A percentile compares a stretch with the other conserved stretches of the same genome.
phyloP scores from a whole-genome alignment of 2,797 vertebrate genomes.

The Sebastes taczanowskii region DNA sequence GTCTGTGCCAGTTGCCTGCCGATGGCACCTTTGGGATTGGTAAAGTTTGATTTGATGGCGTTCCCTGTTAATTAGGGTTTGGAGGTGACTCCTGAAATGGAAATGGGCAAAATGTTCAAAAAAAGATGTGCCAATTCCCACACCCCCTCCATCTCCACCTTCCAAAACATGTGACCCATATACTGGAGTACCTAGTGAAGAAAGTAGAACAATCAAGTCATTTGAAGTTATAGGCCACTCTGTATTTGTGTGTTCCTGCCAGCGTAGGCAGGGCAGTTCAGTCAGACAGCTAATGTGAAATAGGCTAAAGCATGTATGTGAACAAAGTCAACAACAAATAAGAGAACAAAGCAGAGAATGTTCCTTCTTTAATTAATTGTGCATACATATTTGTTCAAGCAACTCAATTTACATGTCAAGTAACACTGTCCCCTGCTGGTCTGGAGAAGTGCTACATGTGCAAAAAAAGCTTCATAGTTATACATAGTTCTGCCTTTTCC shows the following conservation, averaged over 20 bases:
- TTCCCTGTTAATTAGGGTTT: slow-evolving; percentile 82
- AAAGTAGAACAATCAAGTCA: slow-evolving; percentile 79
- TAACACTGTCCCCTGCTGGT: slow-evolving; percentile 76
- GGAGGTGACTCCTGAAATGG: slow-evolving; percentile 80
- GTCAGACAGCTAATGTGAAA: slow-evolving; percentile 65
- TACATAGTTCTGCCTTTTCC: not conserved
- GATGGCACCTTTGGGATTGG: slow-evolving; percentile 74
- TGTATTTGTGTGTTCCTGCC: slow-evolving; percentile 65
- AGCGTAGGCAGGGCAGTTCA: slow-evolving; percentile 66
- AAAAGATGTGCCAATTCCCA: slow-evolving; percentile 78
- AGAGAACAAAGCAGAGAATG: slow-evolving; percentile 66
- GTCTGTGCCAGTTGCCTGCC: slow-evolving; percentile 73
- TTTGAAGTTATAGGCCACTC: slow-evolving; percentile 78
- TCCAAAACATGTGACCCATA: slow-evolving; percentile 81
- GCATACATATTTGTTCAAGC: slow-evolving; percentile 62
- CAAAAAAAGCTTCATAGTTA: not conserved
- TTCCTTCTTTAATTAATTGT: slow-evolving; percentile 71
- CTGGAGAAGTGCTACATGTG: slow-evolving; percentile 48
- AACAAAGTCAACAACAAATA: slow-evolving; percentile 79
- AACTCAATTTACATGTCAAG: slow-evolving; percentile 59
- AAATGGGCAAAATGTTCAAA: slow-evolving; percentile 79
- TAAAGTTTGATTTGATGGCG: slow-evolving; percentile 83
- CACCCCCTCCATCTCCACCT: slow-evolving; percentile 72
- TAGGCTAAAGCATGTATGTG: slow-evolving; percentile 65
- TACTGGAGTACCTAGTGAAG: slow-evolving; percentile 69